Evolutionary conservation across 1,140 invertebrate species (phyloP).

Genomic region (Lucilia cuprina): DNA sequence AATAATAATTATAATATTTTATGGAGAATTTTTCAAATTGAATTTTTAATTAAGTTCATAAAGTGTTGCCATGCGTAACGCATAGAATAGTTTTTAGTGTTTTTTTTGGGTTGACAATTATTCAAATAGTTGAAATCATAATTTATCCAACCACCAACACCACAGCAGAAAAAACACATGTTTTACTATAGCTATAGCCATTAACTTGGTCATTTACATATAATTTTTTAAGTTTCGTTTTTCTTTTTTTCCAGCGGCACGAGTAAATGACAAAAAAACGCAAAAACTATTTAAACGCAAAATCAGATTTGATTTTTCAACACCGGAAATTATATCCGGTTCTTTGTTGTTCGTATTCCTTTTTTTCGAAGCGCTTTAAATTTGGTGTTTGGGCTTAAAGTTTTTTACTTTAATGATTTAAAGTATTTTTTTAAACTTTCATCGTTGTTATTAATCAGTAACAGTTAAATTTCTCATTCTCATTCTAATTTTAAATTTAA

Average conservation of each 20-base stretch:
- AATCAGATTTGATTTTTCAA: slow-evolving; percentile 37
- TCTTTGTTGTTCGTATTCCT: slow-evolving; percentile 46
- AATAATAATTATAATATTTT: neutral
- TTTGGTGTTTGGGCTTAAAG: too few relatives aligned
- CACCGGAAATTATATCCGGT: slow-evolving; percentile 60
- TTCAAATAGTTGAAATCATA: neutral
- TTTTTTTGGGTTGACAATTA: neutral
- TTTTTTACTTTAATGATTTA: neutral
- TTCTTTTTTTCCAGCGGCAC: neutral
- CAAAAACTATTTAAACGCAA: slow-evolving; percentile 7
- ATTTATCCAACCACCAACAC: neutral
- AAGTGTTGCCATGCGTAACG: slow-evolving; percentile 27
- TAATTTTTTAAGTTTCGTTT: neutral
- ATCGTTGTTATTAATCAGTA: neutral
- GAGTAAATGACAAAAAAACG: neutral
- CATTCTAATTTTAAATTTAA: neutral
- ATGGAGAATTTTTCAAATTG: neutral
- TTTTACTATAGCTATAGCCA: neutral
- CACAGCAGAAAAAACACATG: neutral
- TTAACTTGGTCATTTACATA: slow-evolving; percentile 23
- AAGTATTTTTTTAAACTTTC: slow-evolving; percentile 16
- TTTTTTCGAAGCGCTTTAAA: neutral
- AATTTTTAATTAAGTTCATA: slow-evolving; percentile 31
- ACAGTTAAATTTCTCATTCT: neutral
- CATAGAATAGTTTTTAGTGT: neutral